Conservation (phyloP, 2,888 invertebrate species). For the Caenorhabditis panamensis region DNA sequence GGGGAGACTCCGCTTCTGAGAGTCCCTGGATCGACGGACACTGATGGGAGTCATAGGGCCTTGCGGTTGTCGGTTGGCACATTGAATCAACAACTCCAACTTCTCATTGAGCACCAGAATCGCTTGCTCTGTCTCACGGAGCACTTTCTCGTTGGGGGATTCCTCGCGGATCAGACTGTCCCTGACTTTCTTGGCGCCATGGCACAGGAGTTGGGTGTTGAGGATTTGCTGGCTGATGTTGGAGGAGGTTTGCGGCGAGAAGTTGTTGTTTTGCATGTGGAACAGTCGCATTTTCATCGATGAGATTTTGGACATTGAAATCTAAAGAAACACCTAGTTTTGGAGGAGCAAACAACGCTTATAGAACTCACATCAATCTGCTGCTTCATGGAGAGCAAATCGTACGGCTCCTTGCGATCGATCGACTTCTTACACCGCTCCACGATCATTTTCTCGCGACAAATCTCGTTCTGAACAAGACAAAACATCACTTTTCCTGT, state of each 20-base stretch:
- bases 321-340: constrained; percentile 17
- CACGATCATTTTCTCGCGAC: constrained; percentile 45
- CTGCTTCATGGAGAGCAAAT: constrained; percentile 42
- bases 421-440: constrained; percentile 54
- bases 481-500: background rate
- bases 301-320: constrained; percentile 45
- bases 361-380: constrained; percentile 56
- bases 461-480: constrained; percentile 47
- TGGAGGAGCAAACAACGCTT: background rate
- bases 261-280: constrained; percentile 23
- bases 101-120: constrained; percentile 54
- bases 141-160: constrained; percentile 35
- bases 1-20: constrained; percentile 1
- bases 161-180: constrained; percentile 39
- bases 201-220: constrained; percentile 36
- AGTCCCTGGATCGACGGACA: constrained; percentile 23
- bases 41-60: constrained; percentile 32
- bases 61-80: constrained; percentile 6
- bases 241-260: background rate
- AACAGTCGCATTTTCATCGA: constrained; percentile 42
- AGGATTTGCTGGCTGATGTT: constrained; percentile 36
- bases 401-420: constrained; percentile 52
- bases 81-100: constrained; percentile 42
- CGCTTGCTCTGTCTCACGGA: constrained; percentile 48
- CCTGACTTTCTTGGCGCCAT: constrained; percentile 47